These are phyloP conservation scores for Xestoiulus laeticollis DNA, from an alignment of 2,888 invertebrate genomes.

Conservation along the genomic window DNA sequence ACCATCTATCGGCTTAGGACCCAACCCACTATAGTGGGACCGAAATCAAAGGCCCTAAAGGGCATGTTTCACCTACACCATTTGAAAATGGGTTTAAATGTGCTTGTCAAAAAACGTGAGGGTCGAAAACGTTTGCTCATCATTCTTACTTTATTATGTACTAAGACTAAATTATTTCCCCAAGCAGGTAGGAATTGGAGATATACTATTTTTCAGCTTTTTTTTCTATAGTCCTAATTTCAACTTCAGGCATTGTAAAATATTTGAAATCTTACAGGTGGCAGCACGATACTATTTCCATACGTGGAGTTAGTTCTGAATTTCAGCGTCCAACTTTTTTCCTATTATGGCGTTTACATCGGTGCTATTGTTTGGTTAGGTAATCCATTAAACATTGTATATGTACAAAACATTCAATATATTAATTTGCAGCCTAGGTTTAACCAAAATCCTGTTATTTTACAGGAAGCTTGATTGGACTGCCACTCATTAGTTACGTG, in stretches of 20 bases:
- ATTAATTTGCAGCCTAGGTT: too few species aligned
- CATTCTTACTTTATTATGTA: background rate
- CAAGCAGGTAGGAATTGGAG: background rate
- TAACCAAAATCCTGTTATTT: too few species aligned
- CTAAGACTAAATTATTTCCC: background rate
- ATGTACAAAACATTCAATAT: too few species aligned
- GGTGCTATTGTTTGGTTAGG: background rate
- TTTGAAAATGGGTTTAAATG: background rate
- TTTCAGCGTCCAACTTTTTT: slow-evolving; percentile 39
- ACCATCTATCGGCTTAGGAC: background rate
- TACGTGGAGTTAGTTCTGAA: slow-evolving; percentile 10
- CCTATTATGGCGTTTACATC: background rate
- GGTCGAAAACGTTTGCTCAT: slow-evolving; percentile 34
- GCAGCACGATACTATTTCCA: background rate
- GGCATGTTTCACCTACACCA: slow-evolving; percentile 17
- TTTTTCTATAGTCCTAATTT: background rate
- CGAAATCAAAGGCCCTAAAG: background rate
- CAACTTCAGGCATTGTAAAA: background rate
- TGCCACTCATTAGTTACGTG: slow-evolving; percentile 38
- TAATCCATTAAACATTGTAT: background rate
- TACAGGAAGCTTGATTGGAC: slow-evolving; percentile 6
- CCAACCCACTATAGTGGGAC: background rate
- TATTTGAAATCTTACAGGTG: slow-evolving; percentile 10
- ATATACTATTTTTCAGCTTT: background rate
- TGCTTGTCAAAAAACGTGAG: background rate